Evolutionary conservation across 2,113 vertebrate species (phyloP), one percentile per base, ranked within the genome.

Genomic region (Solenodon paradoxus): DNA sequence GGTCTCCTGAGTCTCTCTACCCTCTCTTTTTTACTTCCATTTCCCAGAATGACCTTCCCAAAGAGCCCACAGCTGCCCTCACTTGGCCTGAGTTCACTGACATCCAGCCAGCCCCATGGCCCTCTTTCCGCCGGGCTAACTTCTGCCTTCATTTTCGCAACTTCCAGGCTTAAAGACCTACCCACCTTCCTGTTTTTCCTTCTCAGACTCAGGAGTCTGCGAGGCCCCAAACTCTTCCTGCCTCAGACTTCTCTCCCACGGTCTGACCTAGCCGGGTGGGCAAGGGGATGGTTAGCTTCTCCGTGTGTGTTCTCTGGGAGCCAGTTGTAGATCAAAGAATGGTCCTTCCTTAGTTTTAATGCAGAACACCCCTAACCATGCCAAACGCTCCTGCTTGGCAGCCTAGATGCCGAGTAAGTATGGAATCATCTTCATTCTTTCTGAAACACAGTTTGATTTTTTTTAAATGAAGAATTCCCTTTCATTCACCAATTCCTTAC

Each of bases 401-500:
- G 68, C 38, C 45, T 66, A 61, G 13, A 92, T 11, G 9, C 9
- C 72, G 77, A 78, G 84, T 68, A 88, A 94, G 42, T 66, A 81
- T 4, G 26, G 35, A 95, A 71, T 79, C 47, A 47, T 90, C 69
- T 87, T 71, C 69, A 87, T 89, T 95, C 72, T 92, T 24, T 85
- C 49, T 68, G 57, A 89, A 87, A 93, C 16, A 45, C 32, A 91
- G 35, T 49, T 71, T 10, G 26, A 74, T 68, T 47, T 71, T 53
- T 85, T 92, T 83, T 93, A 47, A 59, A 38, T 92, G 66, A 95
- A 90, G 45, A 45, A 71, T 71, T 92, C 19, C 19, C 45, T 96
- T 96, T 88, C 86, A 85, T 84, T 91, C 45, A 78, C 28, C 57
- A 71, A 24, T 85, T 93, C 26, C 59, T 84, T 91, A 84, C 30